Percentiles rank a stretch among this genome's conserved stretches.
phyloP scores from a whole-genome alignment of 2,797 vertebrate species.

The Clarias fuscus region DNA sequence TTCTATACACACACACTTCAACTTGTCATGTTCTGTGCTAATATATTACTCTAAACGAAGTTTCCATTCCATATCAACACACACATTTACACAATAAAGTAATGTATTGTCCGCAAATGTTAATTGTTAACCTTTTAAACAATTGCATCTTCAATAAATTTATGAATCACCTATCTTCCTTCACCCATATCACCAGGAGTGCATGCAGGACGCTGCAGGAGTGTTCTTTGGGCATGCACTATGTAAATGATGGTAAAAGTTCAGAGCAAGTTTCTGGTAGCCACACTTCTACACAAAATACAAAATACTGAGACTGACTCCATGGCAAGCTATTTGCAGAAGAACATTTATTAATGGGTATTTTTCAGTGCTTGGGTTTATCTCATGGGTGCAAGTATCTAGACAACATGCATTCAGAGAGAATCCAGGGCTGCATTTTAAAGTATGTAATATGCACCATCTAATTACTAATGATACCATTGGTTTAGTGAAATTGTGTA shows the following conservation, averaged over 20 bases:
- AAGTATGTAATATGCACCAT: background rate
- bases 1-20: background rate
- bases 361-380: background rate
- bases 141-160: background rate
- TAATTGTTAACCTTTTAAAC: background rate
- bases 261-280: background rate
- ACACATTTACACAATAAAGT: background rate
- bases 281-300: background rate
- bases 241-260: background rate
- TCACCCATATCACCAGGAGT: background rate
- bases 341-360: background rate
- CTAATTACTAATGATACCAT: background rate
- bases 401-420: background rate
- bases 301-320: background rate
- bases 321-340: background rate
- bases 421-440: background rate
- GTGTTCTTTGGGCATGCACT: background rate
- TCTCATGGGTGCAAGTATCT: background rate
- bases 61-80: background rate
- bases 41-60: background rate
- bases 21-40: background rate
- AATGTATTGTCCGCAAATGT: background rate
- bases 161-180: background rate
- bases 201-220: background rate
- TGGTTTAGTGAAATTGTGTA: background rate